Evolutionary conservation across 2,888 invertebrate genomes (phyloP), one percentile per base, ranked within the genome.

Genomic region (Trichopria drosophilae): DNA sequence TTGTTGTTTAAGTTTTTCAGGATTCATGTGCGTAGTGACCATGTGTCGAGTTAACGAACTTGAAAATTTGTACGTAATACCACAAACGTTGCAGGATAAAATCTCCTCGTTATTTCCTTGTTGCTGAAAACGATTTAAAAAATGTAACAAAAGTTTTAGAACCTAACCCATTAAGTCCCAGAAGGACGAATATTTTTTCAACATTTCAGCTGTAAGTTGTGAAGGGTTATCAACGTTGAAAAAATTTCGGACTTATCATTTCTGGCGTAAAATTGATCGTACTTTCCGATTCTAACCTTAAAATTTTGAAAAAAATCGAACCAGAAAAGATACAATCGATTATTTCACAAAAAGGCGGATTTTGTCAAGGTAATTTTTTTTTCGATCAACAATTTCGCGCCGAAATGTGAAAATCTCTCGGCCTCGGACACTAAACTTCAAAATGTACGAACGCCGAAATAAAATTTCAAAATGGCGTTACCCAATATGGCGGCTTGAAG

Each of bases 41-140:
- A 83, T 81, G 49, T 83, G 82, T 32, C 82, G 74, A 0, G 82
- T 82, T 72, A 83, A 78, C 1, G 82, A 81, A 35, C 82, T 81
- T 65, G 81, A 82, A 55, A 32, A 80, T 75, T 66, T 83, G 78
- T 82, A 76, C 12, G 73, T 78, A 7, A 81, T 76, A 0, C 80
- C 81, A 44, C 82, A 82, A 1, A 76, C 71, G 31, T 75, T 72
- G 50, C 76, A 76, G 12, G 75, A 70, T 4, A 75, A 56, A 51
- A 75, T 71, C 42, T 75, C 75, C 35, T 74, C 71, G 39, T 62
- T 73, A 32, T 63, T 65, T 23, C 73, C 73, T 65, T 73, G 71
- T n/a, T n/a, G 44, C 55, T 60, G 29, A 24, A 59, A 58, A 18
- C 3, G 37, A 16, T 23, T 31, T n/a, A 19, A 12, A 35, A 34